Conservation (phyloP, 2,113 vertebrate species). For the Typhlomys cinereus region DNA sequence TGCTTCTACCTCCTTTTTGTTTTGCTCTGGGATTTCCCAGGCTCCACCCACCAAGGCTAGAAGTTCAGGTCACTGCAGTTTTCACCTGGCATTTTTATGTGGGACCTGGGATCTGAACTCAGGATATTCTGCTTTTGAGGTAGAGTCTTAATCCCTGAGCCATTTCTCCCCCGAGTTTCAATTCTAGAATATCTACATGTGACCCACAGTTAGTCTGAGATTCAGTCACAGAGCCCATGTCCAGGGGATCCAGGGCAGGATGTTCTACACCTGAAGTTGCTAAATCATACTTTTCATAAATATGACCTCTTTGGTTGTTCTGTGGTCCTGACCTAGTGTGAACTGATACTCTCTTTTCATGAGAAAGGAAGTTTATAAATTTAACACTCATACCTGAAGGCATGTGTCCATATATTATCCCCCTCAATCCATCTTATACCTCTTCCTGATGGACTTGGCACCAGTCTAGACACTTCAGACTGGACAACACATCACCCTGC, state of each 20-base stretch:
- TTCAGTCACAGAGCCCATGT: background rate
- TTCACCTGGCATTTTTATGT: no score
- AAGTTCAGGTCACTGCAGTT: no score
- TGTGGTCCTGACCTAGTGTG: background rate
- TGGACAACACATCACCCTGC: background rate
- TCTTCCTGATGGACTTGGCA: background rate
- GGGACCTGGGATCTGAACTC: background rate
- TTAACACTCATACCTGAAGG: background rate
- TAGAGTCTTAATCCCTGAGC: background rate
- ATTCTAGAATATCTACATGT: background rate
- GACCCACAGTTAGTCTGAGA: background rate
- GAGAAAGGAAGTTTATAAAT: slow-evolving; percentile 40
- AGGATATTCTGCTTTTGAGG: background rate
- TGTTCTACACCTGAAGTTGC: background rate
- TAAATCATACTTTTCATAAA: background rate
- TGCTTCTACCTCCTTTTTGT: no score
- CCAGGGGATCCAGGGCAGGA: background rate
- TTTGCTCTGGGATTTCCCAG: no score
- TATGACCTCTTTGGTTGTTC: background rate
- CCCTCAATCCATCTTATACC: background rate
- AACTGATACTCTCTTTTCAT: background rate
- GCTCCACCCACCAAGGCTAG: no score
- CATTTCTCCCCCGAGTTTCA: background rate
- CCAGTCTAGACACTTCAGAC: background rate
- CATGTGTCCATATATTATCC: background rate